A percentile compares a stretch with the other conserved stretches of the same genome.
Conservation (phyloP, 2,113 vertebrate genomes). For the Thalassarche chlororhynchos region DNA sequence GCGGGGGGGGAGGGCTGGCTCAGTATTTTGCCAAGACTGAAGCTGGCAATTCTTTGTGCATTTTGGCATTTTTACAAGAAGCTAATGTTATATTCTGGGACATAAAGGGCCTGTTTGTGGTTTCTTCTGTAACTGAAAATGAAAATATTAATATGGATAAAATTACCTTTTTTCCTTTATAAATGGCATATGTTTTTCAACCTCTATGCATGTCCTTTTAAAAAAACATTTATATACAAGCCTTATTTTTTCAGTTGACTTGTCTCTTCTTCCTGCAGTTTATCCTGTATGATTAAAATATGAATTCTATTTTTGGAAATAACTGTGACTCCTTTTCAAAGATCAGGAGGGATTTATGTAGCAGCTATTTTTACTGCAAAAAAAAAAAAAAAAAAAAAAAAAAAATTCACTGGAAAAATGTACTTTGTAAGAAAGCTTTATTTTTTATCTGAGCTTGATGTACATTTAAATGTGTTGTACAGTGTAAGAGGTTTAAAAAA, state of each 20-base stretch:
- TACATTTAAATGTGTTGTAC: conserved; percentile 41
- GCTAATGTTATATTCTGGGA: conserved; percentile 55
- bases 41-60: conserved; percentile 64
- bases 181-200: conserved; percentile 70
- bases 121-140: conserved; percentile 61
- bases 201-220: conserved; percentile 71
- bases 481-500: conserved; percentile 29
- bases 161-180: conserved; percentile 72
- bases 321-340: conserved; percentile 77
- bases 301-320: conserved; percentile 81
- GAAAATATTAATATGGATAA: conserved; percentile 55
- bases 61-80: conserved; percentile 72
- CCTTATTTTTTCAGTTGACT: conserved; percentile 64
- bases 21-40: conserved; percentile 28
- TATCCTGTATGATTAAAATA: conserved; percentile 72
- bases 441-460: conserved; percentile 75
- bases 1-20: background rate
- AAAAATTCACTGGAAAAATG: conserved; percentile 73
- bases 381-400: conserved; percentile 42
- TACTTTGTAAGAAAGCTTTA: conserved; percentile 80
- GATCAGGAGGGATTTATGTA: conserved; percentile 78
- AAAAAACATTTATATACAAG: conserved; percentile 55
- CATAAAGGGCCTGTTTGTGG: conserved; percentile 46
- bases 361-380: conserved; percentile 85
- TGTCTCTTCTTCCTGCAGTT: conserved; percentile 40